phyloP scores from a whole-genome alignment of 2,113 vertebrate species.

The Xenopus laevis region DNA sequence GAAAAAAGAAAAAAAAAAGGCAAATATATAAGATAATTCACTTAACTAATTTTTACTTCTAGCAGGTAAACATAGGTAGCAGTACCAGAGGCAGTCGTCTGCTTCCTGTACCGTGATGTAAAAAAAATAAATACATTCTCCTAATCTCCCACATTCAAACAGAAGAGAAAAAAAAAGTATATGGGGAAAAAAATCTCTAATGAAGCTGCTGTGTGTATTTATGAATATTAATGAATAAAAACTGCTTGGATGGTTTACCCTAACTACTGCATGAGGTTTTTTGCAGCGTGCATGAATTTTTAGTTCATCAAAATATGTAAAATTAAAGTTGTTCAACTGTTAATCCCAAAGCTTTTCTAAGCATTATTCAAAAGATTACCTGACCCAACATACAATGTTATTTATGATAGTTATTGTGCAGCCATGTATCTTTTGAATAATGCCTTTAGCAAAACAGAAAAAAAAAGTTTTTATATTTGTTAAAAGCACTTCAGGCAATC shows the following conservation, averaged over 20 bases:
- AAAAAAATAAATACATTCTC: slow-evolving; percentile 69
- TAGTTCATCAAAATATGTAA: slow-evolving; percentile 75
- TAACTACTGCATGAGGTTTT: slow-evolving; percentile 99
- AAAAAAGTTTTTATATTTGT: slow-evolving; percentile 51
- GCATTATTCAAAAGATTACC: slow-evolving; percentile 72
- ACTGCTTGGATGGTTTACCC: slow-evolving; percentile 99
- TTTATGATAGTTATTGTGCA: slow-evolving; percentile 40
- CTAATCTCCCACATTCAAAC: slow-evolving; percentile 94
- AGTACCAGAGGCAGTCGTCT: slow-evolving; percentile 75
- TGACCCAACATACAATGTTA: slow-evolving; percentile 46
- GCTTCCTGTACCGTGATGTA: slow-evolving; percentile 85
- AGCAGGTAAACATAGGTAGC: slow-evolving; percentile 91
- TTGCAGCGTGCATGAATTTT: slow-evolving; percentile 96
- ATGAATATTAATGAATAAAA: slow-evolving; percentile 99
- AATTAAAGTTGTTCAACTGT: slow-evolving; percentile 59
- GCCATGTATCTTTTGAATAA: slow-evolving; percentile 67
- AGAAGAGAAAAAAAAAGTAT: slow-evolving; percentile 77
- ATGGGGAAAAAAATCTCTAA: slow-evolving; percentile 79
- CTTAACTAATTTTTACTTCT: slow-evolving; percentile 91
- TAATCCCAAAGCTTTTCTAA: slow-evolving; percentile 81
- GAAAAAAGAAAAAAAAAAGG: slow-evolving; percentile 74
- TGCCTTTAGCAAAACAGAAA: slow-evolving; percentile 46
- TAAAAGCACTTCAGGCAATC: slow-evolving; percentile 52
- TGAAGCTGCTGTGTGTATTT: slow-evolving; percentile 99
- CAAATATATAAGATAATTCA: slow-evolving; percentile 93